Percentiles rank a stretch among this genome's conserved stretches.
Conservation (phyloP, 2,113 vertebrate species). For the Gymnorhina tibicen region DNA sequence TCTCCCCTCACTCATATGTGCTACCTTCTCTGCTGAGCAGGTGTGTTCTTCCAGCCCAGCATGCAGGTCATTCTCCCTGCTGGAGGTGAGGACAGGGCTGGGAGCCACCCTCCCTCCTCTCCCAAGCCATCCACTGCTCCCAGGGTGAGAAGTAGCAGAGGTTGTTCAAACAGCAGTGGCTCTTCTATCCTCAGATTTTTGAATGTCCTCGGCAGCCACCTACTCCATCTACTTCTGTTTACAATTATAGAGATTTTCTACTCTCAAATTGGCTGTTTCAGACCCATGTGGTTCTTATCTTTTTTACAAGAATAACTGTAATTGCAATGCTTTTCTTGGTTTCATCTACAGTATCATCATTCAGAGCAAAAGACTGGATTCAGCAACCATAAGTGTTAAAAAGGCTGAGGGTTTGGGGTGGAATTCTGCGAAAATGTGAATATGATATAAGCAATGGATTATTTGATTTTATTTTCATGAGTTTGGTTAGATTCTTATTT, state of each 20-base stretch:
- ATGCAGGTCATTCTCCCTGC: accelerated
- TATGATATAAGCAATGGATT: neutral
- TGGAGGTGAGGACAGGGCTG: neutral
- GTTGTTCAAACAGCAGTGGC: neutral
- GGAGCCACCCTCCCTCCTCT: neutral
- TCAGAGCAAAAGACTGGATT: neutral
- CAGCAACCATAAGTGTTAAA: neutral
- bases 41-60: neutral
- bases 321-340: neutral
- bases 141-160: neutral
- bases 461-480: neutral
- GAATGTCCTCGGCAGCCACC: neutral
- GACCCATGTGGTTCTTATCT: neutral
- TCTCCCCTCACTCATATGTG: neutral
- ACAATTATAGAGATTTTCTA: neutral
- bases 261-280: conserved; percentile 4
- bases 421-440: neutral
- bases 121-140: neutral
- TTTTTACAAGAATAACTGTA: neutral
- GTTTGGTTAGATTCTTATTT: neutral
- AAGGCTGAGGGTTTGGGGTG: neutral
- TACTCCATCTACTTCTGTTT: neutral
- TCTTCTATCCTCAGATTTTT: neutral
- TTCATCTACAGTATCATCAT: neutral
- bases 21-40: neutral